Evolutionary conservation across 1,140 invertebrate species (phyloP), one percentile per base, ranked within the genome.

Genomic region (Microplitis mediator): DNA sequence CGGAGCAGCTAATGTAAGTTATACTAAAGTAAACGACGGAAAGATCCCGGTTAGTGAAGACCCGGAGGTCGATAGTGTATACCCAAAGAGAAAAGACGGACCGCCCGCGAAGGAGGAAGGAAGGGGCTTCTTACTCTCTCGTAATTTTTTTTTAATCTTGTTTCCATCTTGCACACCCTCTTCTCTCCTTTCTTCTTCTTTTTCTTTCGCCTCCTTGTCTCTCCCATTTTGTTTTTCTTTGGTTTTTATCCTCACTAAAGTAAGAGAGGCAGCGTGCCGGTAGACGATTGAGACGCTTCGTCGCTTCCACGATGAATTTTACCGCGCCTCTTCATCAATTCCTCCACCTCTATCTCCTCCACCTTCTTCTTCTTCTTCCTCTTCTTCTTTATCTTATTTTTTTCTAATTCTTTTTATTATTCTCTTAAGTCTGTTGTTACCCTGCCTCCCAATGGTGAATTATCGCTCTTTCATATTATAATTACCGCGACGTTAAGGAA

Each of bases 401-500:
- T 60, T 56, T 61, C 58, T 61, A 34, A 23, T 60, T 60, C 23
- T 63, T 35, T n/a, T 69, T 34, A 11, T 39, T 36, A 2, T 39
- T 45, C 6, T 11, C 39, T 45, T 45, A 3, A 1, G 39, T 45
- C 39, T 45, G 13, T 56, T 64, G 61, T 52, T 63, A 36, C 63
- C 32, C 35, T 54, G 3, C 69, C 34, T 45, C 16, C 45, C 50
- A 13, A 63, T 34, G 34, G 34, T 54, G 60, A 71, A 63, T 71
- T 71, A 64, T 54, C 60, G 61, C 45, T 64, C 32, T 35, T 71
- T 71, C 50, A 23, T 64, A 71, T 71, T 71, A 71, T 71, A 71
- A 71, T 64, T 71, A 54, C 60, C 45, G 60, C 50, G 50, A 64
- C 9, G 31, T 32, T 36, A 32, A 23, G 11, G 9, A 36, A 11